phyloP scores from a whole-genome alignment of 2,113 vertebrate genomes.

The Cheirogaleus medius region DNA sequence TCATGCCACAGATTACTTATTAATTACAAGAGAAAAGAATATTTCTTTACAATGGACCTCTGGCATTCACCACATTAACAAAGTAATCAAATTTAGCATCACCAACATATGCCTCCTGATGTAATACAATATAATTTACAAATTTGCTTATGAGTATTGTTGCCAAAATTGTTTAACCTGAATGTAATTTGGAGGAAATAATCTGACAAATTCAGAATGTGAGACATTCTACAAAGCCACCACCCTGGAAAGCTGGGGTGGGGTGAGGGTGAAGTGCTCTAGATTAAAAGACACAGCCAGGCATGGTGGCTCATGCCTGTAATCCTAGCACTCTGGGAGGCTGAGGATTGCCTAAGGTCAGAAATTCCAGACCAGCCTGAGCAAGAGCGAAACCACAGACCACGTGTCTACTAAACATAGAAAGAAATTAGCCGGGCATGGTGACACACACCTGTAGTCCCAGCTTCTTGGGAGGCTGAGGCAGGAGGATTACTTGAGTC shows the following conservation, averaged over 20 bases:
- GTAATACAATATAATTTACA: neutral
- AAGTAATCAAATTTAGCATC: neutral
- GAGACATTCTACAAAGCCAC: neutral
- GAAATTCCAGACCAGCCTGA: too few relatives aligned
- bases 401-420: too few relatives aligned
- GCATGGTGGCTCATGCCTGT: too few relatives aligned
- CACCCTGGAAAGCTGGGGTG: neutral
- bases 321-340: too few relatives aligned
- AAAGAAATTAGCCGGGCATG: too few relatives aligned
- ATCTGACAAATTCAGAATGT: neutral
- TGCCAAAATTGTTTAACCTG: neutral
- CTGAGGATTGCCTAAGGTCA: too few relatives aligned
- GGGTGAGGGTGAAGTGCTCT: neutral
- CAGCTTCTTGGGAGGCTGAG: too few relatives aligned
- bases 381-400: too few relatives aligned
- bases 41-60: neutral
- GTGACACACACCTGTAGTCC: too few relatives aligned
- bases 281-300: too few relatives aligned
- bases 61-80: neutral
- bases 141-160: neutral
- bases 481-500: too few relatives aligned
- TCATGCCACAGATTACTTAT: neutral
- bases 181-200: neutral
- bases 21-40: neutral
- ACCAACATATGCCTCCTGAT: neutral